Conservation (phyloP, 2,797 vertebrate species). For the Alcedo quadribrachys region DNA sequence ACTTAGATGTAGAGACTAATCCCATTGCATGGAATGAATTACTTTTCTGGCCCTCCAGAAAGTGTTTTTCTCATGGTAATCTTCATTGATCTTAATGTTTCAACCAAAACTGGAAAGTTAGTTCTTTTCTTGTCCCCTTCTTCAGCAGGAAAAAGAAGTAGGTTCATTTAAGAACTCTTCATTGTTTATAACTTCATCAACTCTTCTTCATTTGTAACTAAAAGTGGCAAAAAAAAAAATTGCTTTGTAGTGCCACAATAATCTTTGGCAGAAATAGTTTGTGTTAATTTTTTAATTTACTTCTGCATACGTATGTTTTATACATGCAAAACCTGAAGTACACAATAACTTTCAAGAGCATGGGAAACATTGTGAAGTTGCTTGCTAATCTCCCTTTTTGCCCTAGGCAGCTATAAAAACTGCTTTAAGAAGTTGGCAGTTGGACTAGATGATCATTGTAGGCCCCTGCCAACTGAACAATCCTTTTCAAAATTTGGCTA, state of each 20-base stretch:
- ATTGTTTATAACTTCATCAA: background rate
- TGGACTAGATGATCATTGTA: fast-evolving
- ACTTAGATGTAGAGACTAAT: background rate
- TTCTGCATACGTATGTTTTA: background rate
- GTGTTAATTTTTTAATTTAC: background rate
- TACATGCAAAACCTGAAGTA: background rate
- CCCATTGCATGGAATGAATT: background rate
- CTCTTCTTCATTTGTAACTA: background rate
- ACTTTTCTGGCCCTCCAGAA: background rate
- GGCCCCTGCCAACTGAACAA: background rate
- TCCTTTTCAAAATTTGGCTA: background rate
- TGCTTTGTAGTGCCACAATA: background rate
- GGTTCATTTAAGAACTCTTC: fast-evolving
- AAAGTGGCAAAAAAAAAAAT: background rate
- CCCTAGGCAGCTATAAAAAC: background rate
- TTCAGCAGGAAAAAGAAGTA: background rate
- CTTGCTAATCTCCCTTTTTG: background rate
- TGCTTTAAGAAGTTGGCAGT: background rate
- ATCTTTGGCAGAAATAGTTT: background rate
- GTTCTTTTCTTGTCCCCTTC: background rate
- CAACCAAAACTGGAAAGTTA: background rate
- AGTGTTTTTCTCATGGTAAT: background rate
- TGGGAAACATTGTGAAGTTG: background rate
- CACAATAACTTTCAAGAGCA: background rate
- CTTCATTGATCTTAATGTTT: background rate